Conservation (phyloP, 2,888 invertebrate genomes). For the Candidula unifasciata region DNA sequence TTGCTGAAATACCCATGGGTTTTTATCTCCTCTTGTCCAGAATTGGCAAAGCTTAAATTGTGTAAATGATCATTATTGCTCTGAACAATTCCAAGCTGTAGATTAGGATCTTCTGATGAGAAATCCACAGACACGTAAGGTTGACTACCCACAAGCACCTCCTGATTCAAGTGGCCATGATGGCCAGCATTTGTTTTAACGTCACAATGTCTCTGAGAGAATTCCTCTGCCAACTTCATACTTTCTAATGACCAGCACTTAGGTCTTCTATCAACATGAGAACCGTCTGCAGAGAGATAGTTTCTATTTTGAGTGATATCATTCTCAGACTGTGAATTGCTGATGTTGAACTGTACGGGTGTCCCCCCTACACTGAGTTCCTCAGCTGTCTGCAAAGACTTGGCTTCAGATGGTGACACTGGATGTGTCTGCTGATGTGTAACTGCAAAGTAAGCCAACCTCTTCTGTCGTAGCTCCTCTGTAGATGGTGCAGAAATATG, state of each 20-base stretch:
- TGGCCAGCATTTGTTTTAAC: neutral
- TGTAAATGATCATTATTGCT: neutral
- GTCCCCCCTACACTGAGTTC: neutral
- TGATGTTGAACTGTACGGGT: neutral
- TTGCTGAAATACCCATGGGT: constrained; percentile 39
- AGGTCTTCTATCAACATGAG: neutral
- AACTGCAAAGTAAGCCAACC: constrained; percentile 63
- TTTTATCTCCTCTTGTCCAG: constrained; percentile 1
- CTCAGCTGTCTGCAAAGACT: constrained; percentile 16
- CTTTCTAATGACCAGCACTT: neutral
- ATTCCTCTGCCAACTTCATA: neutral
- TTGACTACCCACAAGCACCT: constrained; percentile 43
- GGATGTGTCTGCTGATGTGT: neutral
- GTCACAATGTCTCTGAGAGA: neutral
- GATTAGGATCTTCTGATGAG: constrained; percentile 67
- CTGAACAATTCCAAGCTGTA: neutral
- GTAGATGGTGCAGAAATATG: constrained; percentile 1
- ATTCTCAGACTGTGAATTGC: neutral
- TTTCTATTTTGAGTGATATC: neutral
- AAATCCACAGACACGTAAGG: constrained; percentile 62
- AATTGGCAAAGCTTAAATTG: neutral
- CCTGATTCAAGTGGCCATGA: neutral
- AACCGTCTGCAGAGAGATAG: neutral
- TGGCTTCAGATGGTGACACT: neutral
- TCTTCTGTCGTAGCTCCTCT: constrained; percentile 63